phyloP scores from a whole-genome alignment of 1,140 invertebrate species.

The Anastrepha obliqua region DNA sequence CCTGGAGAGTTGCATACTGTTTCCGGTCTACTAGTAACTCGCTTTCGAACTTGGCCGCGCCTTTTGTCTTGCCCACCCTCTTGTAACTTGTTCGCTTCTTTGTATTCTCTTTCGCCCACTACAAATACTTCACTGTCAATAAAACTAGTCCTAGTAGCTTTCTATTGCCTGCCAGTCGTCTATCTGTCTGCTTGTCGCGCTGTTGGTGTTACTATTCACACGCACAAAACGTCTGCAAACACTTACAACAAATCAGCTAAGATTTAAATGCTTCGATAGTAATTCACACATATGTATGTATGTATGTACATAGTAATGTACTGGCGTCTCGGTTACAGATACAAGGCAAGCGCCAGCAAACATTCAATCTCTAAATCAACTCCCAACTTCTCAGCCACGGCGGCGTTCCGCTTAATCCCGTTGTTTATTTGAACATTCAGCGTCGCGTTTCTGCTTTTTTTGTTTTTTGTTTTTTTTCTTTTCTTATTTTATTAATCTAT shows the following conservation, averaged over 20 bases:
- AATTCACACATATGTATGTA: not conserved
- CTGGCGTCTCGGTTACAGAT: not conserved
- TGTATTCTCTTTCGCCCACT: not conserved
- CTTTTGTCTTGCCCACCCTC: too few species aligned
- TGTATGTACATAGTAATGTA: not conserved
- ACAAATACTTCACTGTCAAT: not conserved
- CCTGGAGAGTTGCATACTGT: too few species aligned
- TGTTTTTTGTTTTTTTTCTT: not conserved
- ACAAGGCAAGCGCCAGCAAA: too few species aligned
- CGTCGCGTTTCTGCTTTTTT: not conserved
- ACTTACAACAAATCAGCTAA: not conserved
- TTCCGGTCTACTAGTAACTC: too few species aligned
- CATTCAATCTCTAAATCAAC: not conserved
- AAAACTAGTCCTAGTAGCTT: not conserved
- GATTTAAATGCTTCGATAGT: constrained; percentile 23
- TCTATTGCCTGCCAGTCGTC: not conserved
- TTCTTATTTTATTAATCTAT: constrained; percentile 12
- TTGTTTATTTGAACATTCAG: not conserved
- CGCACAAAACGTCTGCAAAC: not conserved
- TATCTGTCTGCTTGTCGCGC: not conserved
- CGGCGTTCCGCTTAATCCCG: not conserved
- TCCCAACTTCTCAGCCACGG: not conserved
- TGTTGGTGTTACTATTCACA: not conserved
- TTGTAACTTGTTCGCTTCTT: too few species aligned
- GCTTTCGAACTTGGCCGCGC: too few species aligned